Conservation (phyloP, 2,113 vertebrate genomes). For the Athene cunicularia region DNA sequence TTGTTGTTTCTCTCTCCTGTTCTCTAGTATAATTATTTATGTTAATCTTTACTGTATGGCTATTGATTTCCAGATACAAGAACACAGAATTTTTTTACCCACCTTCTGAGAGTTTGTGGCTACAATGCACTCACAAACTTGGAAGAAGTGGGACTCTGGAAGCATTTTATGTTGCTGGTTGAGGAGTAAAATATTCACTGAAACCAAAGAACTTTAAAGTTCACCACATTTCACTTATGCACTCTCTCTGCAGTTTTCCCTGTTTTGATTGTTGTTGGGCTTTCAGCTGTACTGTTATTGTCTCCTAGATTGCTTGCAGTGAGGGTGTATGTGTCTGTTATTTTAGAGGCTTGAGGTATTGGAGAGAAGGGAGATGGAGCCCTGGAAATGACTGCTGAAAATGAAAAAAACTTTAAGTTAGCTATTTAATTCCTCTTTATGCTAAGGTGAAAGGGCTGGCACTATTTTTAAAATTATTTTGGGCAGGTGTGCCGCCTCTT, state of each 20-base stretch:
- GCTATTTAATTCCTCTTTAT: not conserved
- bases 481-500: not conserved
- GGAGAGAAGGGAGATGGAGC: not conserved
- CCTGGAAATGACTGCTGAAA: not conserved
- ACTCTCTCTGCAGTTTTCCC: not conserved
- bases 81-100: not conserved
- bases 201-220: not conserved
- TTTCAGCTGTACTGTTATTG: not conserved
- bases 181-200: not conserved
- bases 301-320: not conserved
- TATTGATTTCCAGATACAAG: not conserved
- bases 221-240: not conserved
- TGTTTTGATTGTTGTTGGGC: not conserved
- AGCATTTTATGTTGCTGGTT: not conserved
- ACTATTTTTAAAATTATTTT: not conserved
- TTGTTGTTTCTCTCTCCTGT: not conserved
- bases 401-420: not conserved
- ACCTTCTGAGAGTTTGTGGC: not conserved
- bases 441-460: not conserved
- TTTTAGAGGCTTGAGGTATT: not conserved
- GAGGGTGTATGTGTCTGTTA: not conserved
- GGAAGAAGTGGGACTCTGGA: not conserved
- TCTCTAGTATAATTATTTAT: not conserved
- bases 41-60: not conserved
- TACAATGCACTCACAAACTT: not conserved